A percentile compares a stretch with the other conserved stretches of the same genome.
These are phyloP conservation scores for Ametastegia equiseti DNA, from an alignment of 2,888 invertebrate genomes.

Conservation along the genomic window DNA sequence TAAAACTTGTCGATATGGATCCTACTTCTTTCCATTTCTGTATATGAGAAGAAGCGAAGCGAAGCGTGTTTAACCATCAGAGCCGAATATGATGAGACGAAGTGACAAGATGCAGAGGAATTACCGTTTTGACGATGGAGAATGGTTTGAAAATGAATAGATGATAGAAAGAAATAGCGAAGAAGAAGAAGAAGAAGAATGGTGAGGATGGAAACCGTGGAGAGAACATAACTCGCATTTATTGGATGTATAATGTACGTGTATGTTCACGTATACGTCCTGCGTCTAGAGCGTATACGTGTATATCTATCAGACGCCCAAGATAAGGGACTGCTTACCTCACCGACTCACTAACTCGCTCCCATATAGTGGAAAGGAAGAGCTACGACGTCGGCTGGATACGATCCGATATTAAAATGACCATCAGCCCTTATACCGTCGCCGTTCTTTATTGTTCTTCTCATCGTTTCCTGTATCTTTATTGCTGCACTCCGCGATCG, in stretches of 20 bases:
- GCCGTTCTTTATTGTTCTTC: conserved; percentile 36
- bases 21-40: too few relatives aligned
- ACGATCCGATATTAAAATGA: conserved; percentile 48
- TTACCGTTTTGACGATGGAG: too few relatives aligned
- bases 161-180: conserved; percentile 32
- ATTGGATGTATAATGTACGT: conserved; percentile 22
- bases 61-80: too few relatives aligned
- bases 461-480: conserved; percentile 46
- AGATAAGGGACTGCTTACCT: conserved; percentile 38
- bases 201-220: conserved; percentile 11
- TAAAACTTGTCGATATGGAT: conserved; percentile 64
- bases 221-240: conserved; percentile 41
- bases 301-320: conserved; percentile 20
- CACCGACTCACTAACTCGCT: too few relatives aligned
- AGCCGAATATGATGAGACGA: too few relatives aligned
- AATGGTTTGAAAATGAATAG: too few relatives aligned
- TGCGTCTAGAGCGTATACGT: not conserved
- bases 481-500: not conserved
- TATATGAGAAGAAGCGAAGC: too few relatives aligned
- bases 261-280: too few relatives aligned
- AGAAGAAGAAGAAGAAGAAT: not conserved
- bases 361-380: conserved; percentile 16
- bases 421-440: conserved; percentile 34
- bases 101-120: too few relatives aligned
- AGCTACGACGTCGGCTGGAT: not conserved